Conservation (phyloP, 2,113 vertebrate species). For the Chelonoidis abingdonii region DNA sequence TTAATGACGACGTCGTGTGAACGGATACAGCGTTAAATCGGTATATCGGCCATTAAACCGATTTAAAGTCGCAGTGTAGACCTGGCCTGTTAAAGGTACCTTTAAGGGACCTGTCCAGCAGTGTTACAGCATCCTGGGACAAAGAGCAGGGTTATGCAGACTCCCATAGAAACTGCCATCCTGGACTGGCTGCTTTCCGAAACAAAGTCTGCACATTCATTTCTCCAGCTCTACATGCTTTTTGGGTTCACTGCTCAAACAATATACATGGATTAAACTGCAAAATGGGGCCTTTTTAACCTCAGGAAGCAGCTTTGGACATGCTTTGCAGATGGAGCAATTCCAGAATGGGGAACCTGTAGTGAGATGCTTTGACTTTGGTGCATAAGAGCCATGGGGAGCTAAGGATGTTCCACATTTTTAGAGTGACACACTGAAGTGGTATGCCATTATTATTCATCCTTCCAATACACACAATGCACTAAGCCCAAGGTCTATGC, state of each 20-base stretch:
- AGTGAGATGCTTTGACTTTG: not conserved
- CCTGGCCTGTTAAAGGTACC: not conserved
- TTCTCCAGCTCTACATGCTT: not conserved
- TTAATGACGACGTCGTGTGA: too few species aligned
- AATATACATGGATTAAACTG: not conserved
- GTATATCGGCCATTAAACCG: too few species aligned
- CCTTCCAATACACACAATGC: not conserved
- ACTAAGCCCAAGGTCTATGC: fast-evolving
- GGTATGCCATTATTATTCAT: not conserved
- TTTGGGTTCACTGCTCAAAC: not conserved
- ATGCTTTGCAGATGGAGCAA: not conserved
- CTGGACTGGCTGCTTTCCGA: not conserved
- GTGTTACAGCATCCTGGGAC: not conserved
- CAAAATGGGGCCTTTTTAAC: not conserved
- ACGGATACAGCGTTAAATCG: too few species aligned
- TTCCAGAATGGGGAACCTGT: not conserved
- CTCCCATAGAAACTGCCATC: not conserved
- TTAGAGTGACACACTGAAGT: not conserved
- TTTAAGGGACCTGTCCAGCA: not conserved
- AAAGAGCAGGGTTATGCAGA: not conserved
- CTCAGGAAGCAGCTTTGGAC: not conserved
- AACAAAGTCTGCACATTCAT: not conserved
- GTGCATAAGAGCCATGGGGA: fast-evolving
- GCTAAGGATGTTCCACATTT: not conserved
- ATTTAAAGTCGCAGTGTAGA: too few species aligned